A percentile compares a stretch with the other conserved stretches of the same genome.
phyloP scores from a whole-genome alignment of 2,113 vertebrate genomes.

The Caretta caretta region DNA sequence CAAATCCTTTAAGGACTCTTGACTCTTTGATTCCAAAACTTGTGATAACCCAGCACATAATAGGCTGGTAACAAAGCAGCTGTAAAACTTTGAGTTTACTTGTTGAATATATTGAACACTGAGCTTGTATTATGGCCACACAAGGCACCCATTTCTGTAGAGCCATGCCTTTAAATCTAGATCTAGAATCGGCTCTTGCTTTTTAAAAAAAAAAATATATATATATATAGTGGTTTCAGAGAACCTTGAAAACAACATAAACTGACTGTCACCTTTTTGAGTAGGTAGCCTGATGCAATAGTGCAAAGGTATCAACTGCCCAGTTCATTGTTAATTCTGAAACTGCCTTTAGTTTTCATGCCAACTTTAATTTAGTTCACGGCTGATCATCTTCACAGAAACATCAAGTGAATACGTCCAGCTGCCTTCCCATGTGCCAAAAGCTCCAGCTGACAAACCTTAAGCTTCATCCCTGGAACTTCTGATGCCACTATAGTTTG shows the following conservation, averaged over 20 bases:
- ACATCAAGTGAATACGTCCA: slow-evolving; percentile 60
- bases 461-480: slow-evolving; percentile 56
- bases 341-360: slow-evolving; percentile 54
- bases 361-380: slow-evolving; percentile 45
- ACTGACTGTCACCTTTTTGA: not conserved
- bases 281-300: slow-evolving; percentile 33
- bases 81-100: not conserved
- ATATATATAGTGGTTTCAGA: slow-evolving; percentile 17
- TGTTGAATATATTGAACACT: not conserved
- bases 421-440: slow-evolving; percentile 64
- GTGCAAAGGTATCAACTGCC: slow-evolving; percentile 19
- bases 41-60: not conserved
- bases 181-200: not conserved
- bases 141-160: not conserved
- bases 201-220: too few species aligned
- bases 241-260: slow-evolving; percentile 36
- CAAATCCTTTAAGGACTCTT: not conserved
- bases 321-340: not conserved
- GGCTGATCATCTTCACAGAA: slow-evolving; percentile 52
- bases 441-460: slow-evolving; percentile 53
- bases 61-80: not conserved
- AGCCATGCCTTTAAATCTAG: not conserved
- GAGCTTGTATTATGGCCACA: not conserved
- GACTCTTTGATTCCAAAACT: not conserved
- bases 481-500: slow-evolving; percentile 40